Evolutionary conservation across 2,888 invertebrate species (phyloP).

Genomic region (Chesias legatella): DNA sequence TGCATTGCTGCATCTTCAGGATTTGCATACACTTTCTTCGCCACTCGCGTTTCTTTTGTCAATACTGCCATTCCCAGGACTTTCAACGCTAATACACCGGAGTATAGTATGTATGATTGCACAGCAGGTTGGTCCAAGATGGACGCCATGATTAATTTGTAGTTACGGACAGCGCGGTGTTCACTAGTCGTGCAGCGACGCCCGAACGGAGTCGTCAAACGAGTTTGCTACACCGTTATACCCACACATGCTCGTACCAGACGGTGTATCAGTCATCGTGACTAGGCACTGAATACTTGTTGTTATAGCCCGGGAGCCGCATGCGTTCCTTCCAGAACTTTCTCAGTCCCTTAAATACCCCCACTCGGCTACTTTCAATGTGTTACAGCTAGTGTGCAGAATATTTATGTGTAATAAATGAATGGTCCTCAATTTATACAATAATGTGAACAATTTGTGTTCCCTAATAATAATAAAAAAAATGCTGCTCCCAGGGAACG

Average conservation of each 20-base stretch:
- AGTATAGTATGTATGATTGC: slow-evolving; percentile 16
- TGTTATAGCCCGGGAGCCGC: no score
- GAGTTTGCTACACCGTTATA: not conserved
- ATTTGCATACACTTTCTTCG: slow-evolving; percentile 51
- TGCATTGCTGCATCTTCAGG: slow-evolving; percentile 47
- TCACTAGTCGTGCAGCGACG: slow-evolving; percentile 1
- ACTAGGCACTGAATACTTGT: no score
- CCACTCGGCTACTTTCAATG: no score
- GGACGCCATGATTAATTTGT: slow-evolving; percentile 7
- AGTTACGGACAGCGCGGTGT: no score
- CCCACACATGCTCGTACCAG: not conserved
- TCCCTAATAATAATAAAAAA: no score
- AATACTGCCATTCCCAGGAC: slow-evolving; percentile 12
- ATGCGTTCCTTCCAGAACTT: no score
- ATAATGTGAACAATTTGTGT: no score
- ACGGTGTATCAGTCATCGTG: not conserved
- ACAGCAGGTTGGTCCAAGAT: slow-evolving; percentile 13
- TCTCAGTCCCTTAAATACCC: no score
- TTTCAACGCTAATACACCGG: slow-evolving; percentile 14
- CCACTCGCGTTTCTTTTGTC: slow-evolving; percentile 4
- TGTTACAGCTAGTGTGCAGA: no score
- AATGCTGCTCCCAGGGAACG: no score
- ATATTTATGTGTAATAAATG: no score
- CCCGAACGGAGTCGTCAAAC: not conserved
- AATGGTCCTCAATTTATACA: no score